phyloP scores from a whole-genome alignment of 1,140 invertebrate species.

The Condylostylus longicornis region DNA sequence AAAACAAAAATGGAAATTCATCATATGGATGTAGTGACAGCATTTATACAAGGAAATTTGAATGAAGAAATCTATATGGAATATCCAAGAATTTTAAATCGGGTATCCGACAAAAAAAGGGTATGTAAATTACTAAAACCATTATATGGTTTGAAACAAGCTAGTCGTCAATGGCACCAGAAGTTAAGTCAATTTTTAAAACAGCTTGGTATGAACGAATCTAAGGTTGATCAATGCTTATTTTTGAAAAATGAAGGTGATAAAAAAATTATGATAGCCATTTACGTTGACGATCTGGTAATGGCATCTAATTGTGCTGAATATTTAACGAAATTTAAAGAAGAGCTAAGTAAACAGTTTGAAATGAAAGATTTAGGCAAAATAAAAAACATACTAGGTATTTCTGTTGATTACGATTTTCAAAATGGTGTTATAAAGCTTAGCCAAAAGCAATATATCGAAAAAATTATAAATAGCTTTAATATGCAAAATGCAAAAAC shows the following conservation, averaged over 20 bases:
- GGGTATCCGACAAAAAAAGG: conserved; percentile 1
- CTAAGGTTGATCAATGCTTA: conserved; percentile 24
- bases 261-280: conserved; percentile 14
- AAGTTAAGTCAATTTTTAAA: conserved; percentile 14
- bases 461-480: too few species aligned
- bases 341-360: conserved; percentile 15
- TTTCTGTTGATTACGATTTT: too few species aligned
- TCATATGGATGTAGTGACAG: conserved; percentile 24
- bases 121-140: conserved; percentile 11
- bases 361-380: conserved; percentile 12
- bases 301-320: conserved; percentile 15
- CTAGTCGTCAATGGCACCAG: conserved; percentile 15
- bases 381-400: too few species aligned
- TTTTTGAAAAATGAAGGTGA: conserved; percentile 12
- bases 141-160: conserved; percentile 19
- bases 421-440: too few species aligned
- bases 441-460: too few species aligned
- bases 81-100: conserved; percentile 20
- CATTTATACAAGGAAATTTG: conserved; percentile 28
- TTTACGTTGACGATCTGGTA: conserved; percentile 32
- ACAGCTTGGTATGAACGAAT: conserved; percentile 19
- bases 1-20: conserved; percentile 13
- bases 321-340: conserved; percentile 11
- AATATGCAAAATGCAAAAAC: too few species aligned
- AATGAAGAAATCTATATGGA: conserved; percentile 28